Base-by-base conservation (phyloP, 2,797 vertebrate genomes). In the Myoxocephalus aenaeus region DNA sequence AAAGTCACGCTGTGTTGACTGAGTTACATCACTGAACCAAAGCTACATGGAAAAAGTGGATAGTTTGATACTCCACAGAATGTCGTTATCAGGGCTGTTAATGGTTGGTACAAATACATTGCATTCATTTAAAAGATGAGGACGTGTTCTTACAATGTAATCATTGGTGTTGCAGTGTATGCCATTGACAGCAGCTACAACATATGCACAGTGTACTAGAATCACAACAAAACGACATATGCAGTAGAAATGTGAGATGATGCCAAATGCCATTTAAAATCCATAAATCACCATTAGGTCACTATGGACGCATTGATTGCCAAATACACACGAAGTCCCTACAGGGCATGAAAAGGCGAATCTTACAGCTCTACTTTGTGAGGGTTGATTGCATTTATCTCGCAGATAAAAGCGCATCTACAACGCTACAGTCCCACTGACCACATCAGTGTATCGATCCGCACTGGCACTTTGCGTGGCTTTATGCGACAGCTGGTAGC, bases 401-500 rank as follows among this genome's bases (percentile, higher is more conserved):
- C 18, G 2, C 40, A 48, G 65, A 75, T 80, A 67, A 79, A 27
- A 61, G 15, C 68, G 58, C 76, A 80, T 70, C 20, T n/a, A 50
- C 54, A 59, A 29, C 64, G 42, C 14, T 11, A 73, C 48, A 46
- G 72, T 38, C 27, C 7, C 73, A 27, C 63, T 66, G 54, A 79
- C 15, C 22, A 73, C 65, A 84, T 85, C 80, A 64, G 75, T 2
- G 75, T 61, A 90, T 87, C 65, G 90, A 92, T 86, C 81, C 36
- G 32, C 65, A 42, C 22, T 25, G 69, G 59, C 72, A 86, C 80
- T 78, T 29, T 34, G 51, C 85, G 85, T 82, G 51, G 81, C 62
- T 88, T 78, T 74, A 88, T 91, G 87, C 86, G 91, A 93, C 91
- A 90, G 90, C 89, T 87, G 81, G 81, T 32, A 75, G 80, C 70